A percentile compares a stretch with the other conserved stretches of the same genome.
phyloP scores from a whole-genome alignment of 2,888 invertebrate species.

The Drosophila tripunctata region DNA sequence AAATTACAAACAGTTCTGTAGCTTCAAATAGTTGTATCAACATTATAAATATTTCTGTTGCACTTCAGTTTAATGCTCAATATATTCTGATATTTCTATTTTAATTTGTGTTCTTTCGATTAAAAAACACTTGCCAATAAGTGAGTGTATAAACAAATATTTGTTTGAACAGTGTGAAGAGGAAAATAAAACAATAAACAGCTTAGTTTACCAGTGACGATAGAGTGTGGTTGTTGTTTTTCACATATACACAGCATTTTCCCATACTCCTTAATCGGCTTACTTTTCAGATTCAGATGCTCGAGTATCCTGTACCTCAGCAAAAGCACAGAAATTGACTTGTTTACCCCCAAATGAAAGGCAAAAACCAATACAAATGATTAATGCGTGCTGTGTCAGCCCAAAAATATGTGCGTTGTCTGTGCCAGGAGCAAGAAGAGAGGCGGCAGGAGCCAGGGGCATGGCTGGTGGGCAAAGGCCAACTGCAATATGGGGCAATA shows the following conservation, averaged over 20 bases:
- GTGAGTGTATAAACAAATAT: background rate
- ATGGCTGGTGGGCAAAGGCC: constrained; percentile 18
- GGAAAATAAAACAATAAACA: constrained; percentile 11
- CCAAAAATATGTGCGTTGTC: constrained; percentile 66
- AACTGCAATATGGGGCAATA: constrained; percentile 39
- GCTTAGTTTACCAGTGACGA: background rate
- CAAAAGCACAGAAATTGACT: constrained; percentile 52
- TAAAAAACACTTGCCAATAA: background rate
- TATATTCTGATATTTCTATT: too few species aligned
- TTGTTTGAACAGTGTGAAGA: background rate
- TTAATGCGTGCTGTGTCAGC: constrained; percentile 73
- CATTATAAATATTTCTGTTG: too few species aligned
- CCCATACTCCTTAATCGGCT: constrained; percentile 34
- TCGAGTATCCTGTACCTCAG: constrained; percentile 33
- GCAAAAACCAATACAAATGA: constrained; percentile 61
- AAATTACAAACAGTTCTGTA: too few species aligned
- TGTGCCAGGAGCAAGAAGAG: constrained; percentile 14
- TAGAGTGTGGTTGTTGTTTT: constrained; percentile 5
- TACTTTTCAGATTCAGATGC: constrained; percentile 18
- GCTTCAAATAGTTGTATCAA: too few species aligned
- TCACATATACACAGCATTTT: constrained; percentile 1
- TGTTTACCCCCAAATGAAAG: constrained; percentile 51
- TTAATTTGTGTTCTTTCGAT: too few species aligned
- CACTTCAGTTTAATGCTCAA: too few species aligned
- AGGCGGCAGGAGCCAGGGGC: constrained; percentile 17